Conservation (phyloP, 2,113 vertebrate genomes). For the Erinaceus europaeus region DNA sequence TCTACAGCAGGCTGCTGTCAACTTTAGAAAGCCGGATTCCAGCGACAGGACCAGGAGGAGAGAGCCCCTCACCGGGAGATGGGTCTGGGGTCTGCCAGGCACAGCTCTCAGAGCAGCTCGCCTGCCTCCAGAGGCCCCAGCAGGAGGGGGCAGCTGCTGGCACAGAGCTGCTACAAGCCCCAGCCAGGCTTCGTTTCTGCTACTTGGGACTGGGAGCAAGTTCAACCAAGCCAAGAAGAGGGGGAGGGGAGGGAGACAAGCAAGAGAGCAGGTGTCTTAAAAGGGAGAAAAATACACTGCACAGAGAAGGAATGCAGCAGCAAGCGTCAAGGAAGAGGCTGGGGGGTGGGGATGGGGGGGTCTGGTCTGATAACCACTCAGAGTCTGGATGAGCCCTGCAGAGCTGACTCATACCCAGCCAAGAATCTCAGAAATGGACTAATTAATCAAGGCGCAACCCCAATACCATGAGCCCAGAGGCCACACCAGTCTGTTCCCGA, state of each 20-base stretch:
- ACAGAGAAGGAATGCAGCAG: slow-evolving; percentile 63
- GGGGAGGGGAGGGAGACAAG: neutral
- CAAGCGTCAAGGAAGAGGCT: slow-evolving; percentile 57
- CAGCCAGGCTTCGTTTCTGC: slow-evolving; percentile 60
- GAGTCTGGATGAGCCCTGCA: slow-evolving; percentile 14
- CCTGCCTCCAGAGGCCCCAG: neutral
- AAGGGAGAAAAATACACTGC: slow-evolving; percentile 33
- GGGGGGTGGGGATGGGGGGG: neutral
- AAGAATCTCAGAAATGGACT: slow-evolving; percentile 55
- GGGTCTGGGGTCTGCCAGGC: neutral
- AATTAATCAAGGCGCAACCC: slow-evolving; percentile 75
- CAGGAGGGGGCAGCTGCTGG: slow-evolving; percentile 29
- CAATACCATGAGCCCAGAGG: slow-evolving; percentile 69
- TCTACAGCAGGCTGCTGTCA: neutral
- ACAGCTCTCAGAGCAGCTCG: neutral
- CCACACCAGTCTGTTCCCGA: slow-evolving; percentile 27
- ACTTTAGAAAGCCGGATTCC: neutral
- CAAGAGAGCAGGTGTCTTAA: slow-evolving; percentile 17
- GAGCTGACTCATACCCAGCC: slow-evolving; percentile 58
- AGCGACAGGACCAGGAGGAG: neutral
- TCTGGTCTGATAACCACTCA: neutral
- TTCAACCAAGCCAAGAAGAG: slow-evolving; percentile 20
- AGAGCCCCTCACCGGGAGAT: neutral
- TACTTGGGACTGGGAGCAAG: slow-evolving; percentile 64
- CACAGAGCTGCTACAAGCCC: neutral